Percentiles rank a stretch among this genome's conserved stretches.
phyloP scores from a whole-genome alignment of 2,888 invertebrate genomes.

The Parnassius apollo region DNA sequence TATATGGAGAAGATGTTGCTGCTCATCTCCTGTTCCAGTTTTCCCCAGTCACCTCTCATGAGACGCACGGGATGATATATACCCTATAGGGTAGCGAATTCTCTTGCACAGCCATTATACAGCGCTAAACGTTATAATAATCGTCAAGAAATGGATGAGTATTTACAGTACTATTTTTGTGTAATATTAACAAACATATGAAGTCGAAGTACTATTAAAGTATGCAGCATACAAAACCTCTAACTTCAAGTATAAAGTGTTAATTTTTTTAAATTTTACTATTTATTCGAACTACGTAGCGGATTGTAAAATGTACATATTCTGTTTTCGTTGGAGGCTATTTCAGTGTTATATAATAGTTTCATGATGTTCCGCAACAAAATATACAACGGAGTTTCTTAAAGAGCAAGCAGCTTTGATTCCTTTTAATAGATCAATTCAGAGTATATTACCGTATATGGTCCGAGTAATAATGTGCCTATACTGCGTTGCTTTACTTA shows the following conservation, averaged over 20 bases:
- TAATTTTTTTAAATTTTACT: conserved; percentile 23
- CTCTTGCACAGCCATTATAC: too few species aligned
- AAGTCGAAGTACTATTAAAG: too few species aligned
- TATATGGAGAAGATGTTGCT: too few species aligned
- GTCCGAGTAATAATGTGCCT: conserved; percentile 23
- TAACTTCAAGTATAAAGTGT: conserved; percentile 19
- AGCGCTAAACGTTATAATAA: too few species aligned
- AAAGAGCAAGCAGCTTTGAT: conserved; percentile 27
- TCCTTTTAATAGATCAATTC: conserved; percentile 33
- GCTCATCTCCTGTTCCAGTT: too few species aligned
- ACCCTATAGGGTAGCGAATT: too few species aligned
- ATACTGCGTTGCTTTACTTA: conserved; percentile 24
- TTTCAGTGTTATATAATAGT: conserved; percentile 31
- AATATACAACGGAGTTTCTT: neutral
- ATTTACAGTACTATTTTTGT: too few species aligned
- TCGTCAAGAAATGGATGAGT: too few species aligned
- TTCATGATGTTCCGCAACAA: conserved; percentile 25
- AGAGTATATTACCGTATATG: conserved; percentile 29
- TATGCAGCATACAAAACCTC: too few species aligned
- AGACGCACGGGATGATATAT: too few species aligned
- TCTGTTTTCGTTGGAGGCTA: conserved; percentile 51
- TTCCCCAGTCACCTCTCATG: too few species aligned
- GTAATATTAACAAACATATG: too few species aligned
- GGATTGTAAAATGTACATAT: conserved; percentile 23
- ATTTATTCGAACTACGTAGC: conserved; percentile 25